Conservation (phyloP, 2,113 vertebrate species). For the Bungarus multicinctus region DNA sequence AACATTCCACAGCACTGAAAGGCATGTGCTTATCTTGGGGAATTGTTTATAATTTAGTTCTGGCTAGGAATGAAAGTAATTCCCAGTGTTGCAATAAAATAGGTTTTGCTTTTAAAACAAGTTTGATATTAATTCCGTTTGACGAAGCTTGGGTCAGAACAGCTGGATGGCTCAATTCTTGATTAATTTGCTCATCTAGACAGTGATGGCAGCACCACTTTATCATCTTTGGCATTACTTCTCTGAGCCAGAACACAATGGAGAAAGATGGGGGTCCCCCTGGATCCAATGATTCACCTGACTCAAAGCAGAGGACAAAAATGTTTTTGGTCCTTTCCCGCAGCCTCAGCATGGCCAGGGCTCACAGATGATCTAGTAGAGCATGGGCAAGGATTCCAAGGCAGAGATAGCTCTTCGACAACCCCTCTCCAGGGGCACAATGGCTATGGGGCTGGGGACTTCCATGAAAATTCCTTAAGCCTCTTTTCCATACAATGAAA, state of each 20-base stretch:
- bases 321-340: background rate
- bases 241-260: background rate
- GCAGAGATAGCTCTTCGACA: background rate
- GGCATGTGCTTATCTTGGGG: too few species aligned
- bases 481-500: background rate
- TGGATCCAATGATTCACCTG: background rate
- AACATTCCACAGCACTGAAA: too few species aligned
- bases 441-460: background rate
- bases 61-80: too few species aligned
- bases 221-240: background rate
- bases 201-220: background rate
- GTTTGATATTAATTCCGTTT: too few species aligned
- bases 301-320: background rate
- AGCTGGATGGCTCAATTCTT: background rate
- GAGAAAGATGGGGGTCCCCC: background rate
- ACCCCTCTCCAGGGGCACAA: background rate
- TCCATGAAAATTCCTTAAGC: background rate
- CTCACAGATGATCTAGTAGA: background rate
- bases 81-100: too few species aligned
- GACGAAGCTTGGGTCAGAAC: too few species aligned
- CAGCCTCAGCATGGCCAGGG: background rate
- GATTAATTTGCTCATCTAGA: background rate
- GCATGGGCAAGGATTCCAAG: background rate
- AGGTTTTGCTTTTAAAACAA: too few species aligned
- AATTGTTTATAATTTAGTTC: too few species aligned